Evolutionary conservation across 2,797 vertebrate genomes (phyloP), one percentile per base, ranked within the genome.

Genomic region (Rhinogobio ventralis): DNA sequence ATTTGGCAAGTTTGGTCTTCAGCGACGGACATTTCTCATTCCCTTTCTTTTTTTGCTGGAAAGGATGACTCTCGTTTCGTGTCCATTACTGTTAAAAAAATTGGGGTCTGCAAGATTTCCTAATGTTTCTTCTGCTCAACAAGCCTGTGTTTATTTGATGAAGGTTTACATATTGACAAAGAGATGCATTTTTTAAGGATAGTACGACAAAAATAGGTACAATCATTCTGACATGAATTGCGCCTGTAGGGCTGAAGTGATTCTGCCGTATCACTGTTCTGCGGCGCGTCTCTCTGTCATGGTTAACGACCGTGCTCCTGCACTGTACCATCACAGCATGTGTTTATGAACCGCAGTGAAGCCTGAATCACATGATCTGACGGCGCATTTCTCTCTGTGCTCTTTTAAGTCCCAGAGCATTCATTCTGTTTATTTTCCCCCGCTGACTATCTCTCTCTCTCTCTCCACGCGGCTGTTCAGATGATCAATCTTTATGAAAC

Each of bases 391-490:
- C 36, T 67, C 39, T 53, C 25, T 19, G 0, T 71, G 49, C 20
- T 85, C 39, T 77, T 81, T 64, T 39, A 75, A 57, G 49, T 51
- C 81, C 42, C 49, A 62, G 66, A 87, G 81, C 60, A 86, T 33
- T 67, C 62, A 33, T n/a, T 60, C 39, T 23, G 57, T 79, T 83
- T 74, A 74, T 67, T 83, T 66, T 7, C 66, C 42, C 45, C 53
- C 3, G 7, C 79, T 75, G 30, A 0, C 78, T 45, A 4, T 69
- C 64, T 67, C 60, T 20, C 81, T 28, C 84, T 79, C 85, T 42
- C 69, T 45, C 76, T 66, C 62, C n/a, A 8, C n/a, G 10, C 10
- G 30, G 49, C 51, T 23, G 49, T 60, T 81, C 79, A 71, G 46
- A 53, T 53, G 45, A 80, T 80, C 78, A 51, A 49, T 79, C 78